phyloP scores from a whole-genome alignment of 2,113 vertebrate species.

The Rhodinocichla rosea region DNA sequence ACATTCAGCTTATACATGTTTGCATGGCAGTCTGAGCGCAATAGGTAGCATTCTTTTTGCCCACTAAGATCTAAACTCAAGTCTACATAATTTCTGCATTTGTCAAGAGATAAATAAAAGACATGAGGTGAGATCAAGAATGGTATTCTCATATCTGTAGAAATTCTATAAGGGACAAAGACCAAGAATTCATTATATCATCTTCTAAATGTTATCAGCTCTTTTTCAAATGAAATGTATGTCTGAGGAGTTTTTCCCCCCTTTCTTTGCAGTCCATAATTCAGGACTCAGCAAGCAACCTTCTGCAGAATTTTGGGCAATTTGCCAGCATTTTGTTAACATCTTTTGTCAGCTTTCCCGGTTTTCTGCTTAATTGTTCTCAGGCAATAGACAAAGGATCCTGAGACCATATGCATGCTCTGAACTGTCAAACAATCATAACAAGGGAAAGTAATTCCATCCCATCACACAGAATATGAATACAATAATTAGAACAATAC shows the following conservation, averaged over 20 bases:
- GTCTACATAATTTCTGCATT: not conserved
- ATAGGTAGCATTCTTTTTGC: not conserved
- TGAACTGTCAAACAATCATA: not conserved
- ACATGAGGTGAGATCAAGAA: not conserved
- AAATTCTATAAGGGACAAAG: not conserved
- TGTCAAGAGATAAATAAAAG: not conserved
- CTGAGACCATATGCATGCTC: not conserved
- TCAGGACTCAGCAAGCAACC: not conserved
- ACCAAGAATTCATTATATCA: not conserved
- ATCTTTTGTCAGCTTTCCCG: not conserved
- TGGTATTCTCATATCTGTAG: not conserved
- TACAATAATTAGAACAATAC: not conserved
- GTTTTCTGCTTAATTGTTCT: not conserved
- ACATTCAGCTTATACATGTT: too few relatives aligned
- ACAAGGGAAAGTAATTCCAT: not conserved
- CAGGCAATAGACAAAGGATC: not conserved
- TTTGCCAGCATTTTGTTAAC: not conserved
- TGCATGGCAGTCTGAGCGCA: too few relatives aligned
- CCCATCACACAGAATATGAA: not conserved
- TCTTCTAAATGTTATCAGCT: not conserved
- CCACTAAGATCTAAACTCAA: not conserved
- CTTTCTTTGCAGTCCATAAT: not conserved
- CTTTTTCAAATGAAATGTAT: not conserved
- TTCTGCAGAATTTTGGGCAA: not conserved
- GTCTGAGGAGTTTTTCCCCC: rapidly evolving